Evolutionary conservation across 2,888 invertebrate genomes (phyloP), one percentile per base, ranked within the genome.

Genomic region (Trisateles emortualis): DNA sequence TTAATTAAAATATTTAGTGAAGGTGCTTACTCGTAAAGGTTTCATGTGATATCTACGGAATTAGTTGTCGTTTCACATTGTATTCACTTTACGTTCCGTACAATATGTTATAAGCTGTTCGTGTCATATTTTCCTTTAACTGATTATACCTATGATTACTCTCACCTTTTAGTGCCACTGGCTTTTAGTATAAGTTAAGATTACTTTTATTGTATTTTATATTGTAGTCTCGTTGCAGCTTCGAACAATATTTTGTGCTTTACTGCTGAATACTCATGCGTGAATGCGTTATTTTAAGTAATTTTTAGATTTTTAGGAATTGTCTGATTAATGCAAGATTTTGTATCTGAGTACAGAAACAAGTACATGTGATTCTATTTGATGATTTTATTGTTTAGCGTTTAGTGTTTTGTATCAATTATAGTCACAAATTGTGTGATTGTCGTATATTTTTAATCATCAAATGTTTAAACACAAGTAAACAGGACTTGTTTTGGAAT

Each of bases 221-320:
- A 83, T 77, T 81, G 84, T 88, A 87, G 86, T 89, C 87, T 86
- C 78, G 88, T 90, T 87, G 92, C 92, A 92, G 92, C 92, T 92
- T 89, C 79, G 90, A 92, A 86, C 90, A 92, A 91, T 77, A 78
- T 83, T 82, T 86, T 85, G 88, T 90, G 92, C 92, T 92, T 92
- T 92, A 92, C 81, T 83, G 90, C 90, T 88, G 87, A 92, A 92
- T 92, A 92, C 92, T 92, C 92, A 92, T 88, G 89, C 85, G 90
- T 89, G 88, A 83, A 91, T 90, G 89, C 87, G 81, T 90, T 85
- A 84, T 83, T 86, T 85, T 87, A 86, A 85, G 81, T 69, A 75
- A 76, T 81, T 59, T 77, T 80, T 83, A 84, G 71, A 81, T 81
- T 83, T 83, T 69, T 85, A 84, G 80, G 77, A 73, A 75, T 77